phyloP scores from a whole-genome alignment of 2,888 invertebrate species.

The Meta bourneti region DNA sequence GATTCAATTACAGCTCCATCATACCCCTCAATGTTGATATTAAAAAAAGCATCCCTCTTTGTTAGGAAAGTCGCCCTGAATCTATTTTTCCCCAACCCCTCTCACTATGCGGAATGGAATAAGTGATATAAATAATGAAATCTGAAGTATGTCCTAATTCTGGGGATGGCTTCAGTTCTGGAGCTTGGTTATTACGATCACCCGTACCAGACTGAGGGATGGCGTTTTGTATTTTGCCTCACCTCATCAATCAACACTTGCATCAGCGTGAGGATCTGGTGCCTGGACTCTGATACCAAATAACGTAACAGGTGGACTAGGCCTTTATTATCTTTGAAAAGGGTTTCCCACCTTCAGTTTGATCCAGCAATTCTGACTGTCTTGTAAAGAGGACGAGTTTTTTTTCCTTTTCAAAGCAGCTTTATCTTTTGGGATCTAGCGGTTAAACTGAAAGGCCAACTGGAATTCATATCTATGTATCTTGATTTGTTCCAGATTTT shows the following conservation, averaged over 20 bases:
- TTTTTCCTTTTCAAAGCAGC: neutral
- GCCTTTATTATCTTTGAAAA: conserved; percentile 17
- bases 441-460: neutral
- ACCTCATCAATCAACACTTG: neutral
- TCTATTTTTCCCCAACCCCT: neutral
- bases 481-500: neutral
- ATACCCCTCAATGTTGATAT: neutral
- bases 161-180: neutral
- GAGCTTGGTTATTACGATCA: neutral
- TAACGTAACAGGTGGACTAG: neutral
- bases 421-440: neutral
- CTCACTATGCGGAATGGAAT: neutral
- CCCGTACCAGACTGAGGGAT: neutral
- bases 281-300: neutral
- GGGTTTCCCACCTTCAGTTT: neutral
- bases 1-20: neutral
- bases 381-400: neutral
- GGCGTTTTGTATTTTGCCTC: neutral
- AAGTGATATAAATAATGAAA: conserved; percentile 6
- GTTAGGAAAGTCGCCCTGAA: conserved; percentile 1
- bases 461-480: neutral
- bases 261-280: neutral
- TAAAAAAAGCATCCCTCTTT: conserved; percentile 1
- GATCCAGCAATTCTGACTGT: neutral
- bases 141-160: conserved; percentile 10